Evolutionary conservation across 1,140 invertebrate species (phyloP).

Genomic region (Ceratina australensis): DNA sequence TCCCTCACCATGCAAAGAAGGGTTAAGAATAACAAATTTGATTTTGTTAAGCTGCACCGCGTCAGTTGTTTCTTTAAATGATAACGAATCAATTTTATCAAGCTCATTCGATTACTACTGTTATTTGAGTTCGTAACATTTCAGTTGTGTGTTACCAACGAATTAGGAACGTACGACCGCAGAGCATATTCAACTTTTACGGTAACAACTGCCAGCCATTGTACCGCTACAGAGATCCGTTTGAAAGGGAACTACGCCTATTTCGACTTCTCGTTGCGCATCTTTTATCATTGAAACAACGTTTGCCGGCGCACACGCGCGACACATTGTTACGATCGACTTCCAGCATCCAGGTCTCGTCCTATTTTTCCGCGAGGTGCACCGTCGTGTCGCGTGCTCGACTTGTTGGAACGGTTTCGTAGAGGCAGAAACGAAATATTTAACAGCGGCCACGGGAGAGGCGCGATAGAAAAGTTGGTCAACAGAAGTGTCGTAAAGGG

Average conservation of each 20-base stretch:
- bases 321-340: not conserved
- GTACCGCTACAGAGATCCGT: not conserved
- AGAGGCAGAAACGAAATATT: not conserved
- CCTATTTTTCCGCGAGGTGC: not conserved
- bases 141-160: too few relatives aligned
- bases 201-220: not conserved
- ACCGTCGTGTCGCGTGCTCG: too few relatives aligned
- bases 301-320: not conserved
- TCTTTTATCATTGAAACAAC: slow-evolving; percentile 1
- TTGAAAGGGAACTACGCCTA: too few relatives aligned
- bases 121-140: too few relatives aligned
- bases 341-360: not conserved
- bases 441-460: not conserved
- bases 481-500: slow-evolving; percentile 20
- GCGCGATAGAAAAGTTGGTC: not conserved
- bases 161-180: too few relatives aligned
- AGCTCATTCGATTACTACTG: too few relatives aligned
- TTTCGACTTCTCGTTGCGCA: not conserved
- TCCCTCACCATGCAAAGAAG: too few relatives aligned
- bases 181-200: not conserved
- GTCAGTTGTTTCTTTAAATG: too few relatives aligned
- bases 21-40: too few relatives aligned
- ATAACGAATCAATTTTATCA: too few relatives aligned
- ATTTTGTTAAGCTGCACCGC: too few relatives aligned
- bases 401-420: not conserved